These are phyloP conservation scores for Sphaeramia orbicularis DNA, from an alignment of 2,797 vertebrate genomes.

Conservation along the genomic window DNA sequence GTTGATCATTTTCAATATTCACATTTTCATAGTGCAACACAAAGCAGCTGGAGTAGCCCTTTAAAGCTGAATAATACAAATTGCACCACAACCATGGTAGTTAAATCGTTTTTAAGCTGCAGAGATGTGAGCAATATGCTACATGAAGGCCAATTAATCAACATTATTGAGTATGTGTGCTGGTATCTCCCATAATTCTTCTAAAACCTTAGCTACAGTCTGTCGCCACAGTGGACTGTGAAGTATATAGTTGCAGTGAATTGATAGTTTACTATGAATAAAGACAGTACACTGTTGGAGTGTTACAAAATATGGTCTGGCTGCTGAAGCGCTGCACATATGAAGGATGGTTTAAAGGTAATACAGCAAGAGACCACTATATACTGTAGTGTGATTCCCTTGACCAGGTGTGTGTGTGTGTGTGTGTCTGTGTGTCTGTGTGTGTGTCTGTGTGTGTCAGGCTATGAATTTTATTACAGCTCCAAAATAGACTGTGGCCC, in stretches of 20 bases:
- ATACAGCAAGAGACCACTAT: slow-evolving; percentile 73
- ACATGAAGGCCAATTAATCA: slow-evolving; percentile 46
- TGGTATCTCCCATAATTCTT: slow-evolving; percentile 47
- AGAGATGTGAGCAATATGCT: slow-evolving; percentile 21
- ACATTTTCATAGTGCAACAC: not conserved
- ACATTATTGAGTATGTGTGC: slow-evolving; percentile 42
- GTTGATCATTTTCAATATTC: no score
- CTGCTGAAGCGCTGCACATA: slow-evolving; percentile 66
- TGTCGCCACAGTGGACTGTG: slow-evolving; percentile 43
- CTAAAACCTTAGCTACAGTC: slow-evolving; percentile 32
- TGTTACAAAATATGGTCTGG: slow-evolving; percentile 65
- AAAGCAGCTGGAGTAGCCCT: not conserved
- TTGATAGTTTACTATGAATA: slow-evolving; percentile 75
- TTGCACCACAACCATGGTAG: slow-evolving; percentile 15
- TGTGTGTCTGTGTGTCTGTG: slow-evolving; percentile 30
- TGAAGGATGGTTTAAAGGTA: slow-evolving; percentile 77
- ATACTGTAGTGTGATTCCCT: slow-evolving; percentile 67
- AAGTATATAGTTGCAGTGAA: slow-evolving; percentile 55
- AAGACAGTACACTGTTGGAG: slow-evolving; percentile 64
- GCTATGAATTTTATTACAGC: slow-evolving; percentile 87
- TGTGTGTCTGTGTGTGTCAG: slow-evolving; percentile 57
- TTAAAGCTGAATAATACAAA: slow-evolving; percentile 37
- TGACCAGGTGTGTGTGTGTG: slow-evolving; percentile 60
- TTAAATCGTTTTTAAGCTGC: slow-evolving; percentile 44
- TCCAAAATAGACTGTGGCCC: slow-evolving; percentile 84